Evolutionary conservation across 1,140 invertebrate species (phyloP), one percentile per base, ranked within the genome.

Genomic region (Coptotermes formosanus): DNA sequence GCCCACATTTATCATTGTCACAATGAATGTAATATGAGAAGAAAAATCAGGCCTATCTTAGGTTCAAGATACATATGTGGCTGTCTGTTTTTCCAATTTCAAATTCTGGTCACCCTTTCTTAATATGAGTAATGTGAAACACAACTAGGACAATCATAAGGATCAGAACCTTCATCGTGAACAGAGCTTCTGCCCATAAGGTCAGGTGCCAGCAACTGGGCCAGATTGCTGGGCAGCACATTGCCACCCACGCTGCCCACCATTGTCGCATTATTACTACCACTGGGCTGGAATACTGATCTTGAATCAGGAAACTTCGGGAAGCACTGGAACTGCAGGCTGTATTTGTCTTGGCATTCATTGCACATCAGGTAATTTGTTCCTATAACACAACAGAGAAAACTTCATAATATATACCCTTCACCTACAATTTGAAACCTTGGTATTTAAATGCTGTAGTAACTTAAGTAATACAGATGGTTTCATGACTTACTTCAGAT

Each of bases 351-450:
- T 69, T 92, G 89, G 88, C 93, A 94, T 43, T 90, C 89, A 43
- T 90, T 89, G 89, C 93, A 93, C 87, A 93, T 89, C 9, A 92
- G 89, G 87, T 92, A 93, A 86, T 91, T 90, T 45, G 90, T 87
- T 82, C 88, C 90, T 90, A 59, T 85, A 89, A 88, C 87, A 64
- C 86, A 86, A 86, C 9, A 82, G 1, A 30, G n/a, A 75, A 12
- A 75, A 75, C 11, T 19, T 30, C 64, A 75, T 75, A 75, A 75
- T 55, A 19, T 55, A 19, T 55, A 55, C 14, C 3, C 14, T 55
- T 55, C 52, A 19, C 19, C 19, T 55, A 55, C 14, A 19, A 55
- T 55, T 0, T 12, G 3, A 48, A 48, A 48, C 38, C 3, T 7
- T 48, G 48, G 7, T 12, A 48, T 9, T 48, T 48, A 48, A 48